These are phyloP conservation scores for Halcyon smyrnensis DNA, from an alignment of 2,797 vertebrate genomes.

Conservation along the genomic window DNA sequence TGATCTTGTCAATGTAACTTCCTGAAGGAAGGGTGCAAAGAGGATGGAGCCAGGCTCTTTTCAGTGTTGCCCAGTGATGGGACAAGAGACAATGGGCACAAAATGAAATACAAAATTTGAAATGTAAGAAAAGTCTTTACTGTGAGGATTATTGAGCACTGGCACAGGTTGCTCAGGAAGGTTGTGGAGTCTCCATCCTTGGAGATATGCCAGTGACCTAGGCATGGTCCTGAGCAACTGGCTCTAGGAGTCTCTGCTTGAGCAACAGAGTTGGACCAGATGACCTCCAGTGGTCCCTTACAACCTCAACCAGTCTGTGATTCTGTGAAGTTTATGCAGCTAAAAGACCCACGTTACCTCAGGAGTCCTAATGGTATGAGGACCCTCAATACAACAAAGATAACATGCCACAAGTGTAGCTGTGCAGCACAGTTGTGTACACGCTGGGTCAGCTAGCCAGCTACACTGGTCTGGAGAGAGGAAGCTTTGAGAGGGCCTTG, in stretches of 20 bases:
- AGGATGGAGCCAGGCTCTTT: neutral
- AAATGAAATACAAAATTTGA: neutral
- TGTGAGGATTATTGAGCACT: neutral
- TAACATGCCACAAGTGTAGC: neutral
- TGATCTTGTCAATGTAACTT: neutral
- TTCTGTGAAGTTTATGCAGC: neutral
- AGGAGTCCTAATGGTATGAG: neutral
- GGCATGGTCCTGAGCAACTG: fast-evolving
- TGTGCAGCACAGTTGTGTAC: neutral
- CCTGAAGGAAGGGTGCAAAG: neutral
- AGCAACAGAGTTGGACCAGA: neutral
- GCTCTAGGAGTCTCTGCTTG: neutral
- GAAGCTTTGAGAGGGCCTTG: neutral
- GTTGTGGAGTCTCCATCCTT: neutral
- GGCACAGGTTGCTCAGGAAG: neutral
- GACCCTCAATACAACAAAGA: neutral
- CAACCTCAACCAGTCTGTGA: neutral
- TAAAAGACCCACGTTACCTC: fast-evolving
- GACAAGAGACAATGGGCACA: neutral
- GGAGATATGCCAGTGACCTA: no score
- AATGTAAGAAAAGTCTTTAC: neutral
- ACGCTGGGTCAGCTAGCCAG: fast-evolving
- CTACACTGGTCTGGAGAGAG: neutral
- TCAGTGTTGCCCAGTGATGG: neutral
- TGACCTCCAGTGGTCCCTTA: neutral